A percentile compares a stretch with the other conserved stretches of the same genome.
Conservation (phyloP, 2,797 vertebrate species). For the Anas acuta region DNA sequence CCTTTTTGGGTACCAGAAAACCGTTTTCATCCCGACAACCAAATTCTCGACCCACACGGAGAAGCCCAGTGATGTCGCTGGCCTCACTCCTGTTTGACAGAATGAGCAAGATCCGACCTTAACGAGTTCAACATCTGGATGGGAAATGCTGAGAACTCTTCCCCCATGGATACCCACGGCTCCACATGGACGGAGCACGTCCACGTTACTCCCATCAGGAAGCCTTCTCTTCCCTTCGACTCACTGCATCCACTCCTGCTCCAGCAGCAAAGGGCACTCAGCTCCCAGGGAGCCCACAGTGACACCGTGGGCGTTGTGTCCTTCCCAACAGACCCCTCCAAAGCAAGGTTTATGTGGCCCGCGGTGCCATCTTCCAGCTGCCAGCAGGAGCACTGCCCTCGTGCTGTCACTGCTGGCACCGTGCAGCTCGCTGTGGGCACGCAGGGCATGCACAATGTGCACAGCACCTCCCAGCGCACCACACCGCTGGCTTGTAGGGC, state of each 20-base stretch:
- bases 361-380: not conserved
- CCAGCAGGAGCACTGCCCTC: not conserved
- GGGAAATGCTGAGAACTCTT: not conserved
- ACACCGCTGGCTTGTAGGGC: not conserved
- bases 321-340: not conserved
- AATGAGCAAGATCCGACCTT: not conserved
- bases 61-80: not conserved
- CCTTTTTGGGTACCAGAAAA: not conserved
- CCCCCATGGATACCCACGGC: not conserved
- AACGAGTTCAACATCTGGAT: not conserved
- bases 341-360: rapidly evolving
- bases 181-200: not conserved
- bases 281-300: not conserved
- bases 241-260: not conserved
- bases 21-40: not conserved
- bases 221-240: not conserved
- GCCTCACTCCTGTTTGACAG: not conserved
- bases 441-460: not conserved
- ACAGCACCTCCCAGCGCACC: too few relatives aligned
- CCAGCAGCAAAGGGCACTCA: not conserved
- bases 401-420: not conserved
- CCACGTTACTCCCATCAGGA: not conserved
- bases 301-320: not conserved
- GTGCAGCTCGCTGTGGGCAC: rapidly evolving
- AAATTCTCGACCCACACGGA: not conserved